Conservation (phyloP, 2,797 vertebrate species). For the Notolabrus celidotus region DNA sequence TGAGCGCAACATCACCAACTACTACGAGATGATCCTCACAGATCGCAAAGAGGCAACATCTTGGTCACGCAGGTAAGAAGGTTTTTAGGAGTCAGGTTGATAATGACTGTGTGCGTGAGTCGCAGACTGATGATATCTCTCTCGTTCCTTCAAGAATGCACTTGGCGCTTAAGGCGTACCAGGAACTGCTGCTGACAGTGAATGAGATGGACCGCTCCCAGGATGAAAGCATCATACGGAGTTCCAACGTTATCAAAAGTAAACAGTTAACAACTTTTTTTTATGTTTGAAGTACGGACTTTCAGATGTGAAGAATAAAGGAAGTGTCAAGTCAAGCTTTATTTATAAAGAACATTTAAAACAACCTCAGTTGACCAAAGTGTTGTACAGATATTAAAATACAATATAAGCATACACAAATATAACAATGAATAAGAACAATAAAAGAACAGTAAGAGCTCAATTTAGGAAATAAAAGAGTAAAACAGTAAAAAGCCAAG, state of each 20-base stretch:
- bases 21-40: constrained; percentile 96
- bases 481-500: too few species aligned
- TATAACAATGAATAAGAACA: too few species aligned
- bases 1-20: constrained; percentile 94
- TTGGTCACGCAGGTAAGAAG: constrained; percentile 91
- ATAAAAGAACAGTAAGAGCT: too few species aligned
- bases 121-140: neutral
- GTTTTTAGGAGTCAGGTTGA: neutral
- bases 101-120: neutral
- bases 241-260: constrained; percentile 95
- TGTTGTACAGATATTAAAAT: too few species aligned
- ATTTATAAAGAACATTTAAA: too few species aligned
- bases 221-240: constrained; percentile 89
- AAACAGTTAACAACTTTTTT: constrained; percentile 51
- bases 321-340: too few species aligned
- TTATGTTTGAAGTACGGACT: neutral
- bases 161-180: constrained; percentile 94
- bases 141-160: constrained; percentile 91
- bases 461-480: too few species aligned
- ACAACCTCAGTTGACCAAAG: too few species aligned
- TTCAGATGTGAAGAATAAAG: neutral
- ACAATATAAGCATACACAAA: too few species aligned
- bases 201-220: constrained; percentile 93
- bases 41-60: constrained; percentile 93
- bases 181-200: constrained; percentile 93